Percentiles rank a stretch among this genome's conserved stretches.
Evolutionary conservation across 2,113 vertebrate species (phyloP).

Genomic region (Marmota flaviventris): DNA sequence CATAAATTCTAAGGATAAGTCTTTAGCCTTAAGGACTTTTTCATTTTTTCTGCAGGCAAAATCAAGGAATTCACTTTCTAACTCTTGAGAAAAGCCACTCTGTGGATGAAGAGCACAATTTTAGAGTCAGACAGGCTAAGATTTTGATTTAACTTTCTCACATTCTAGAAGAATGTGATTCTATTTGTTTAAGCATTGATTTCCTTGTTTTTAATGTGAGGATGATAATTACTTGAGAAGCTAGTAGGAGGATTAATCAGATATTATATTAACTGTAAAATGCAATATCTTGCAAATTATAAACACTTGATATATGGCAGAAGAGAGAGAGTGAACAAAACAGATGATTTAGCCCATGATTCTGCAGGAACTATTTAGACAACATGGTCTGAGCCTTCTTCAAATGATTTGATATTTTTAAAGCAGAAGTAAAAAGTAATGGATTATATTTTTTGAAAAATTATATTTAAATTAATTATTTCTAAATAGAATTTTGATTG

Average conservation of each 20-base stretch:
- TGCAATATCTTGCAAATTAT: neutral
- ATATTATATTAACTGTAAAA: neutral
- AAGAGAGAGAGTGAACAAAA: neutral
- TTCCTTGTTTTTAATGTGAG: constrained; percentile 42
- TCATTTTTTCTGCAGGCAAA: constrained; percentile 56
- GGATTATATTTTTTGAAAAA: neutral
- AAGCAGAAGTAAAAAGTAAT: constrained; percentile 15
- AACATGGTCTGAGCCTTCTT: neutral
- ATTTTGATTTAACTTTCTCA: constrained; percentile 44
- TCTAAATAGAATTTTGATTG: constrained; percentile 5
- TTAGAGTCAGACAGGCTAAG: constrained; percentile 23
- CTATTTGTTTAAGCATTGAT: neutral
- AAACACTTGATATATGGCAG: neutral
- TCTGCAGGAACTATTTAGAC: neutral
- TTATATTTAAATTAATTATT: constrained; percentile 4
- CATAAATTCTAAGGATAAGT: constrained; percentile 75
- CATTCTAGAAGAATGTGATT: neutral
- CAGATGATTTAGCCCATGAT: neutral
- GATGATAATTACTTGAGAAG: constrained; percentile 18
- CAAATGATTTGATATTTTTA: neutral
- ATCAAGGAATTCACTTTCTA: constrained; percentile 46
- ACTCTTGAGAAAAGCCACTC: constrained; percentile 53
- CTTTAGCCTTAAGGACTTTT: constrained; percentile 73
- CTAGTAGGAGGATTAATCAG: constrained; percentile 5
- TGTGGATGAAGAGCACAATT: constrained; percentile 14